Percentiles rank a stretch among this genome's conserved stretches.
Evolutionary conservation across 1,140 invertebrate genomes (phyloP).

Genomic region (Neodiprion lecontei): DNA sequence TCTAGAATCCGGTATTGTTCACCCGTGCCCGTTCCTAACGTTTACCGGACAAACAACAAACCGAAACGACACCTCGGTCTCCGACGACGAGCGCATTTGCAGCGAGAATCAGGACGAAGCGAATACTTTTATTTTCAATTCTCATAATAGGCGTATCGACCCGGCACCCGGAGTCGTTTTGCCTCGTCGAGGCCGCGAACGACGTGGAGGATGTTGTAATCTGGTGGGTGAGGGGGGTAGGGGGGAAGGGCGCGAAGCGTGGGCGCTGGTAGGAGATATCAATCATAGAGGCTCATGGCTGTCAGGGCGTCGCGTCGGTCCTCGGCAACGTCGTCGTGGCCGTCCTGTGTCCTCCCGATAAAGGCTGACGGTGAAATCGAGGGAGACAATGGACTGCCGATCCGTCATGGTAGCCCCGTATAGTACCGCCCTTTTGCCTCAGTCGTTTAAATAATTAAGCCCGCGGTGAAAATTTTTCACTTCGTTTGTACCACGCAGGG

Average conservation of each 20-base stretch:
- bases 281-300: conserved; percentile 43
- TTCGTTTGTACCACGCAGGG: too few species aligned
- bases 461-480: not conserved
- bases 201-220: conserved; percentile 3
- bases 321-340: not conserved
- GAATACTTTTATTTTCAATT: conserved; percentile 28
- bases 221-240: not conserved
- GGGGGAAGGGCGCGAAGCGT: conserved; percentile 10
- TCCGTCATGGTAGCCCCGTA: not conserved
- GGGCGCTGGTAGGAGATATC: conserved; percentile 35
- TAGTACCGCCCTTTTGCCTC: not conserved
- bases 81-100: too few species aligned
- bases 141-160: conserved; percentile 26
- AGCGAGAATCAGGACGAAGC: not conserved
- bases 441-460: conserved; percentile 1
- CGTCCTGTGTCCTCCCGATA: conserved; percentile 12
- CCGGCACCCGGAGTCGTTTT: not conserved
- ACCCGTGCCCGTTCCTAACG: too few species aligned
- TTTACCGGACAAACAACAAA: too few species aligned
- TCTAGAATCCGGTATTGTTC: too few species aligned
- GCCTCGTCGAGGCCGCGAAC: not conserved
- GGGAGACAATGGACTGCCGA: conserved; percentile 8
- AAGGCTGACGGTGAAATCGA: conserved; percentile 9
- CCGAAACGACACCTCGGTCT: too few species aligned
- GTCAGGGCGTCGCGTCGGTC: conserved; percentile 25